Percentiles rank a stretch among this genome's conserved stretches.
Evolutionary conservation across 2,113 vertebrate genomes (phyloP).

Genomic region (Daboia siamensis): DNA sequence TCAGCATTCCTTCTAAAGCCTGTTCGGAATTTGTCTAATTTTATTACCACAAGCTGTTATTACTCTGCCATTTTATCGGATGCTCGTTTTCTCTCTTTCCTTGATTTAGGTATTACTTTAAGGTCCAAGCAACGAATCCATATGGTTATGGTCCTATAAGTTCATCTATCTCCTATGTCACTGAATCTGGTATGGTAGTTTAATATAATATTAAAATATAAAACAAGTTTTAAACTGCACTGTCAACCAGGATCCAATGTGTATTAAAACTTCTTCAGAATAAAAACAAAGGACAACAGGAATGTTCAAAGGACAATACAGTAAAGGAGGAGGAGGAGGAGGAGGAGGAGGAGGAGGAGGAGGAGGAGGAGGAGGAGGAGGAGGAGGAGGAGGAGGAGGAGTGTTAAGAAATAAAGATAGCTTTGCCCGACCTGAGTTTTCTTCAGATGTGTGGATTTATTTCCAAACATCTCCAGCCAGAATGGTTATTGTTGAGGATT

Average conservation of each 20-base stretch:
- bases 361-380: too few relatives aligned
- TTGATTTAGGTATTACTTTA: conserved; percentile 92
- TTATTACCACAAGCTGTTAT: not conserved
- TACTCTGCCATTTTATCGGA: conserved; percentile 22
- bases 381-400: not conserved
- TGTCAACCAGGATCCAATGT: not conserved
- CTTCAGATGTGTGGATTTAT: not conserved
- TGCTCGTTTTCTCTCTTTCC: conserved; percentile 10
- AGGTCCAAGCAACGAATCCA: conserved; percentile 93
- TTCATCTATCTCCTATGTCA: conserved; percentile 87
- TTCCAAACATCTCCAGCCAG: not conserved
- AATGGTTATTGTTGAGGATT: not conserved
- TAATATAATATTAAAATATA: conserved; percentile 23
- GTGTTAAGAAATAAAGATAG: not conserved
- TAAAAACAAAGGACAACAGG: not conserved
- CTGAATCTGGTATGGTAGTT: conserved; percentile 86
- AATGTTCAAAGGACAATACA: not conserved
- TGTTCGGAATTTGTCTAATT: not conserved
- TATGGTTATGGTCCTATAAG: conserved; percentile 92
- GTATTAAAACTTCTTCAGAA: not conserved
- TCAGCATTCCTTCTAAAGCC: not conserved
- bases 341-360: not conserved
- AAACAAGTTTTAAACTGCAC: not conserved
- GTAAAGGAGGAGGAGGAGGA: not conserved
- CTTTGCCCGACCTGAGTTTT: not conserved